Conservation (phyloP, 2,113 vertebrate genomes). For the Pica pica region DNA sequence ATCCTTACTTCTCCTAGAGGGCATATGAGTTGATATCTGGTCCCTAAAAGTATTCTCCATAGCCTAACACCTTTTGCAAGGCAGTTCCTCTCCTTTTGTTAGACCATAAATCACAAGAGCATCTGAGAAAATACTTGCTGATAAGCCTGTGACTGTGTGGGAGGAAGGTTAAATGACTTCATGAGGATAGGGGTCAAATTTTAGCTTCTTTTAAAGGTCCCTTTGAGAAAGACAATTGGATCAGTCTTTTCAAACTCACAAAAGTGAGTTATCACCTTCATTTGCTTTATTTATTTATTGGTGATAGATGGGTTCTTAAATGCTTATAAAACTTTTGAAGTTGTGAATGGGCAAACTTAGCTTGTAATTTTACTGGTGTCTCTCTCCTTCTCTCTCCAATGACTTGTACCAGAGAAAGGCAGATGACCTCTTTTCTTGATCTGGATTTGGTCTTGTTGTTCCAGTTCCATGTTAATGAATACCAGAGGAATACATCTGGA, state of each 20-base stretch:
- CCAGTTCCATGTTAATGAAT: conserved; percentile 27
- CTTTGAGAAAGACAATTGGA: background rate
- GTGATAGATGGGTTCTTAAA: background rate
- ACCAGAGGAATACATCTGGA: background rate
- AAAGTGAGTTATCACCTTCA: background rate
- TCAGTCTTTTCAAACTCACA: background rate
- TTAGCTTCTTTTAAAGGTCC: background rate
- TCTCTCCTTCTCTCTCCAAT: background rate
- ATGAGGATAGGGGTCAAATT: background rate
- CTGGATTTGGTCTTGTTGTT: background rate
- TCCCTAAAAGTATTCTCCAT: background rate
- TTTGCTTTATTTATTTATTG: background rate
- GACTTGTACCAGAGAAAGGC: background rate
- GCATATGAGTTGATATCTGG: background rate
- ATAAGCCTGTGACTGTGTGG: background rate
- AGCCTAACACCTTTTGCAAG: background rate
- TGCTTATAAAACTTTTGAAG: background rate
- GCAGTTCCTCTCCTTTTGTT: background rate
- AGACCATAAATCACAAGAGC: background rate
- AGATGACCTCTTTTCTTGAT: conserved; percentile 1
- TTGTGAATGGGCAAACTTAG: background rate
- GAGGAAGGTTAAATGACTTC: background rate
- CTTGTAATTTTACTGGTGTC: background rate
- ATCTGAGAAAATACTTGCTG: background rate
- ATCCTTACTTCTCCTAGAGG: background rate